These are phyloP conservation scores for Oligia fasciuncula DNA, from an alignment of 2,888 invertebrate species.

Conservation along the genomic window DNA sequence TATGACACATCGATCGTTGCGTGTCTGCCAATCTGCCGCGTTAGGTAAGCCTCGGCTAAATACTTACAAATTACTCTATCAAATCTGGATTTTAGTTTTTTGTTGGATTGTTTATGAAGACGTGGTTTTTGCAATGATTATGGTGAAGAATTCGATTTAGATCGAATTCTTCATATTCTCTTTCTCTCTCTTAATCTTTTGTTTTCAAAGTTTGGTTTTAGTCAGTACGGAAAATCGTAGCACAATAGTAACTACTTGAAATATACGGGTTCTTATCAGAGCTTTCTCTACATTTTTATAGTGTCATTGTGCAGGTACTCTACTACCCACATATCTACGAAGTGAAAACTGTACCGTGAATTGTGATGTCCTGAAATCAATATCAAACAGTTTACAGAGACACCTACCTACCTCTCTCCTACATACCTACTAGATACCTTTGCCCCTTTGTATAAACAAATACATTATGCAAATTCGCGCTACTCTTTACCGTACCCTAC, in stretches of 20 bases:
- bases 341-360: neutral
- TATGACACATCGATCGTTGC: constrained; percentile 67
- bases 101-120: constrained; percentile 6
- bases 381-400: neutral
- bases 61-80: constrained; percentile 51
- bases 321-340: neutral
- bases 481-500: constrained; percentile 15
- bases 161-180: no score
- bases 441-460: constrained; percentile 22
- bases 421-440: neutral
- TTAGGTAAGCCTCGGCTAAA: constrained; percentile 59
- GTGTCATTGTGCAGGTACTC: neutral
- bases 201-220: neutral
- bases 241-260: neutral
- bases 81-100: constrained; percentile 38
- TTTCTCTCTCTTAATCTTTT: neutral
- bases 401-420: neutral
- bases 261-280: constrained; percentile 48
- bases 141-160: neutral
- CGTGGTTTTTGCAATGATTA: neutral
- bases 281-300: constrained; percentile 34
- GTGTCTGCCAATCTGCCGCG: constrained; percentile 45
- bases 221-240: neutral
- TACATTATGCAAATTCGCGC: constrained; percentile 42
- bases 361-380: neutral